A percentile compares a stretch with the other conserved stretches of the same genome.
Conservation (phyloP, 2,113 vertebrate genomes). For the Boleophthalmus pectinirostris region DNA sequence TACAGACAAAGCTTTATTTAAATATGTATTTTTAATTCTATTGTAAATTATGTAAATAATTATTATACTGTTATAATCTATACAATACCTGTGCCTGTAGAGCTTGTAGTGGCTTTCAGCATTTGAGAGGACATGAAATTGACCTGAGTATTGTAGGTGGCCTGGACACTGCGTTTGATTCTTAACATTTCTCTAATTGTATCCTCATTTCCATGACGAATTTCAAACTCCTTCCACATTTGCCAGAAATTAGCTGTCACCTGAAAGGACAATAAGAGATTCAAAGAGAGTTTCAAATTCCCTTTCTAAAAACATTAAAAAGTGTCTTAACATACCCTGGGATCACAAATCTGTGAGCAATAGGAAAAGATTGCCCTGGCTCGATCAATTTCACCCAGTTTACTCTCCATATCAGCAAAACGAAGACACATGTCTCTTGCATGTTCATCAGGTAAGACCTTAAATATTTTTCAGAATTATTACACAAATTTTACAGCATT, state of each 20-base stretch:
- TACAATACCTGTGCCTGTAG: constrained; percentile 81
- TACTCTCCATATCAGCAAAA: constrained; percentile 95
- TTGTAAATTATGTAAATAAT: neutral
- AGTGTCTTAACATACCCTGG: constrained; percentile 75
- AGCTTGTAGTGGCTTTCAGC: constrained; percentile 85
- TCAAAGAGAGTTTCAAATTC: neutral
- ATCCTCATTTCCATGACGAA: constrained; percentile 93
- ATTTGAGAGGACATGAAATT: constrained; percentile 96
- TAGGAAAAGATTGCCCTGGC: constrained; percentile 91
- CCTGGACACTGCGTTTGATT: constrained; percentile 92
- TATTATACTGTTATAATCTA: neutral
- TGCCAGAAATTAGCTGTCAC: constrained; percentile 89
- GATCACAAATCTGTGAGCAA: constrained; percentile 95
- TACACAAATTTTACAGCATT: neutral
- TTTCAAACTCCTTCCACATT: constrained; percentile 94
- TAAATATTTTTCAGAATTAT: neutral
- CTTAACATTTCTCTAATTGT: constrained; percentile 92
- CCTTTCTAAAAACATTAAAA: neutral
- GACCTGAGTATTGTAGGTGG: constrained; percentile 95
- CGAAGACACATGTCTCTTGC: constrained; percentile 91
- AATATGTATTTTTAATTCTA: no score
- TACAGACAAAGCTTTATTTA: constrained; percentile 38
- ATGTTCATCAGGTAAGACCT: constrained; percentile 89
- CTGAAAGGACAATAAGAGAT: constrained; percentile 54
- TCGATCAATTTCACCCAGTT: constrained; percentile 91